These are phyloP conservation scores for Alectura lathami DNA, from an alignment of 2,113 vertebrate genomes.

Conservation along the genomic window DNA sequence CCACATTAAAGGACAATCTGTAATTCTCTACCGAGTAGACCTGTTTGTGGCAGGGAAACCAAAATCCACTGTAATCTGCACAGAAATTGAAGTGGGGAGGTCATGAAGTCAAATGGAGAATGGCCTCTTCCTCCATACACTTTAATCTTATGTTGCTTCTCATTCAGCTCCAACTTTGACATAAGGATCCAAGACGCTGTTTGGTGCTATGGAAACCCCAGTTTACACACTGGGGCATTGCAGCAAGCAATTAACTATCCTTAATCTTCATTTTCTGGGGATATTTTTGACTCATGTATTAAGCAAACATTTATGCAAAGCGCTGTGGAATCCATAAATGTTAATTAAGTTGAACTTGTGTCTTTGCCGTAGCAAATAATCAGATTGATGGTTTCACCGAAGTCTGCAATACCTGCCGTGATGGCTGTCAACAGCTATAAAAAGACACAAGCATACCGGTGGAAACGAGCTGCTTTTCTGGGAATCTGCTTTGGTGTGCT, in stretches of 20 bases:
- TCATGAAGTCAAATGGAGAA: not conserved
- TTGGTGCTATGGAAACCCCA: constrained; percentile 27
- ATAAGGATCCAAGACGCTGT: fast-evolving
- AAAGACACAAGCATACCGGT: fast-evolving
- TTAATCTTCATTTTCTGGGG: not conserved
- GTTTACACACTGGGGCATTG: not conserved
- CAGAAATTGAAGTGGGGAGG: not conserved
- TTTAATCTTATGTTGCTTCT: not conserved
- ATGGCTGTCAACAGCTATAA: not conserved
- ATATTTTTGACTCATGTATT: constrained; percentile 16
- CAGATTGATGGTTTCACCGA: not conserved
- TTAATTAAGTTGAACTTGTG: not conserved
- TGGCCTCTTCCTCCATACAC: fast-evolving
- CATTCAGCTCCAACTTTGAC: not conserved
- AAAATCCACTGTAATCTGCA: not conserved
- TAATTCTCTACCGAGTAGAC: not conserved
- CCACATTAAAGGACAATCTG: not conserved
- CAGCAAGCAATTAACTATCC: not conserved
- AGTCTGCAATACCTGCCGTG: fast-evolving
- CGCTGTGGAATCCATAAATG: not conserved
- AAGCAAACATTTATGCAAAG: constrained; percentile 19
- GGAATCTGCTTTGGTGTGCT: no score
- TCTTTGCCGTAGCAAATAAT: not conserved
- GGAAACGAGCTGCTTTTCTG: fast-evolving
- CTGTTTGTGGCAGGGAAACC: not conserved